Evolutionary conservation across 92 coral and sea anemone species (phyloP), one percentile per base, ranked within the genome.

Genomic region (Epizoanthus ramosus): DNA sequence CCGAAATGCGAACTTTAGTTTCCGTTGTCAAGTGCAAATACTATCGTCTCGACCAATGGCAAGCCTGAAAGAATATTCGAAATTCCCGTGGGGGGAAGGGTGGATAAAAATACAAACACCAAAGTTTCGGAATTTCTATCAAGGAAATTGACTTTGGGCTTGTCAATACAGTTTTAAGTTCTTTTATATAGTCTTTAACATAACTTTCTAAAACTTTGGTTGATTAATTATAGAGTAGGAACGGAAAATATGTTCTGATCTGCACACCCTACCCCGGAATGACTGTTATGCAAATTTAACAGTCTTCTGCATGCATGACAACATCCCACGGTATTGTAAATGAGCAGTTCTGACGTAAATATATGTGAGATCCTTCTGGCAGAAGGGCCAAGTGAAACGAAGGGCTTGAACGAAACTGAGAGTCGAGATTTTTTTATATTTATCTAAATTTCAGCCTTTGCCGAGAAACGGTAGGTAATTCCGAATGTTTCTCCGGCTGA

Each of bases 381-480:
- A 18, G 16, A 19, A n/a, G 37, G 60, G 22, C 65, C 21, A 37
- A 60, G 28, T 14, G 52, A 60, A 76, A 60, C 18, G 63, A 10
- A 73, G 35, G 70, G 15, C 19, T 57, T 57, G 68, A 60, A 57
- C 43, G 70, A 59, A 37, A 45, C 53, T 45, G 53, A 0, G 12
- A 45, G 53, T 45, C 12, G 53, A 41, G 67, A 3, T 4, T 17
- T 24, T 18, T 74, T 33, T 31, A 35, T 57, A 61, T 59, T 58
- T 60, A 76, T 59, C 68, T 76, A n/a, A 43, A 76, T 12, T 76
- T 59, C 60, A 25, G 70, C 59, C 22, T 60, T 22, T n/a, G 81
- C 81, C 71, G 81, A 60, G 81, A 60, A 76, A 76, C 81, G 71
- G 81, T 54, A 68, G 81, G 60, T 50, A 37, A 41, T 76, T 60